Base-by-base conservation (phyloP, 2,888 invertebrate genomes). In the Myathropa florea region DNA sequence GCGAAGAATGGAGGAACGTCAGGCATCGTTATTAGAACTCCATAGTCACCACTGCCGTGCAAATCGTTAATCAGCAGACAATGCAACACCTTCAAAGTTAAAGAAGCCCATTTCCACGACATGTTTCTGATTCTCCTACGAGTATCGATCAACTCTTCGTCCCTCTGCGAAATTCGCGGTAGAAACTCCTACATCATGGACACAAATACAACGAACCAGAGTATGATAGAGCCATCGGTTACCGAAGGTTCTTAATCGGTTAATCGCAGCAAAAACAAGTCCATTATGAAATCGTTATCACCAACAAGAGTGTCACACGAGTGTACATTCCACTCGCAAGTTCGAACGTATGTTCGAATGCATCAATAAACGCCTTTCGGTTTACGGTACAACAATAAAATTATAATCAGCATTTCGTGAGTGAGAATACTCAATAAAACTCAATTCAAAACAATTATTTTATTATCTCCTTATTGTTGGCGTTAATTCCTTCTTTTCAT, bases 361-460 rank as follows among this genome's bases (percentile, higher is more conserved):
- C 2, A 33, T 2, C 0, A 33, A 33, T 10, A 33, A 33, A 33
- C 12, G 33, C 23, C 63, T 59, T 57, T 61, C 21, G 33, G 28
- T 18, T 61, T 67, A 33, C 21, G 46, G 33, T 33, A 33, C 33
- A 79, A 65, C 60, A 72, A 71, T 71, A 68, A 83, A 39, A 73
- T 65, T 71, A 59, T 77, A 79, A 79, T 68, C 61, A 73, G 24
- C 61, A 18, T 30, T 28, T 65, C 24, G 24, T 53, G 63, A 60
- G 28, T 59, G 53, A 46, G 59, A 10, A 63, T 71, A 39, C 65
- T 80, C 65, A 63, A 76, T 77, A 81, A 71, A 71, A 65, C 30
- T 67, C 57, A 77, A 68, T 77, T 77, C 61, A 72, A 85, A 76
- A 53, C 76, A 85, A 82, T 76, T 84, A 83, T 63, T 73, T 73